phyloP scores from a whole-genome alignment of 1,140 invertebrate species.

The Protaetia brevitarsis region DNA sequence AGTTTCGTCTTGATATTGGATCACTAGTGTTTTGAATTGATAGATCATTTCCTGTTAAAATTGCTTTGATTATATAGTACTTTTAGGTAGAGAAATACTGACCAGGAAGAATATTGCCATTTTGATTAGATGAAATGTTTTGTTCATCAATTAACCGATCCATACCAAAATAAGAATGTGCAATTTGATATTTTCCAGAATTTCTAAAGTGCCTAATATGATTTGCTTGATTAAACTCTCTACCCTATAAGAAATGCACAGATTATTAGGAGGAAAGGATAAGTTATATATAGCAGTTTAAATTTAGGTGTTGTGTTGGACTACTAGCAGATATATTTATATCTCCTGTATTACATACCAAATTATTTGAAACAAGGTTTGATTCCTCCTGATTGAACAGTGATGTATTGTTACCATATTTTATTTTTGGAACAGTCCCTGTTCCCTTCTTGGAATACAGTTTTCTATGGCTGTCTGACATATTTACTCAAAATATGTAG shows the following conservation, averaged over 20 bases:
- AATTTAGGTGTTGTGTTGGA: slow-evolving; percentile 33
- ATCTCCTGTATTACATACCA: slow-evolving; percentile 35
- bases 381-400: slow-evolving; percentile 32
- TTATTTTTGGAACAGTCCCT: slow-evolving; percentile 48
- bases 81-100: background rate
- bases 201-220: slow-evolving; percentile 16
- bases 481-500: slow-evolving; percentile 20
- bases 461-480: slow-evolving; percentile 45
- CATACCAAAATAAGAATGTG: slow-evolving; percentile 5
- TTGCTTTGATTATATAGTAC: background rate
- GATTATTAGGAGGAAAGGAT: slow-evolving; percentile 24
- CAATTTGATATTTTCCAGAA: slow-evolving; percentile 10
- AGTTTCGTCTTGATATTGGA: slow-evolving; percentile 42
- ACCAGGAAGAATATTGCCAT: background rate
- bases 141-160: background rate
- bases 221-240: slow-evolving; percentile 22
- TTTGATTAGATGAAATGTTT: background rate
- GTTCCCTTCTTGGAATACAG: slow-evolving; percentile 42
- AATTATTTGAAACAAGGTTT: slow-evolving; percentile 41
- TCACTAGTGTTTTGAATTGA: slow-evolving; percentile 35
- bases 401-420: slow-evolving; percentile 44
- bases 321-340: background rate
- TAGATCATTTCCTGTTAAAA: slow-evolving; percentile 6
- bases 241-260: slow-evolving; percentile 30
- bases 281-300: slow-evolving; percentile 31